Evolutionary conservation across 2,113 vertebrate species (phyloP), one percentile per base, ranked within the genome.

Genomic region (Leptosomus discolor): DNA sequence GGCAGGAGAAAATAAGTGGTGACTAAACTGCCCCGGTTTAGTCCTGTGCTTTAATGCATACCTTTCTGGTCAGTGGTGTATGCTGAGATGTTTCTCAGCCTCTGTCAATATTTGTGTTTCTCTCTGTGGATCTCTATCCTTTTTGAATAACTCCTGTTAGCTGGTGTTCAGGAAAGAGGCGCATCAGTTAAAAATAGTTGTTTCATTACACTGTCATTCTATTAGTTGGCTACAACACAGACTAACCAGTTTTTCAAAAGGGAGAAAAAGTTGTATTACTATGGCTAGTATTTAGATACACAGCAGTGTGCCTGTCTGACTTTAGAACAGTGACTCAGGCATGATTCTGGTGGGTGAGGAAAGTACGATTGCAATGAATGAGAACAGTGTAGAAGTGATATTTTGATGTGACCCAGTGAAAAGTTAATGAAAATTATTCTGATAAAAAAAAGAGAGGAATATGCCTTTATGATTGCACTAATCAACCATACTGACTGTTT

Each of bases 221-320:
- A 6, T 29, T 71, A 45, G 50, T n/a, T 87, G 23, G 29, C 50
- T 43, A n/a, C 22, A 48, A 7, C 27, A 15, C 19, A 60, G 45
- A 51, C 39, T 15, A 27, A 69, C 9, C 22, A 20, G 39, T 57
- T 37, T 34, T 64, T 19, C 51, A 51, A 53, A 46, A 90, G 41
- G 56, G 7, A 46, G 20, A 37, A 58, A 15, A 68, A 26, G 4
- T 7, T 15, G 41, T 54, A 29, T 19, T 8, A 6, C 57, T 18
- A 1, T 3, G 11, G 39, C 15, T 16, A 15, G 18, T 9, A 3
- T 41, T 39, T 16, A n/a, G 9, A 5, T 9, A 2, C 3, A 8
- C 23, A n/a, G 39, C 37, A 50, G 8, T 9, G 4, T 6, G 41
- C 7, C 69, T 76, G 23, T 4, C 68, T 82, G 53, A 6, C 29